Base-by-base conservation (phyloP, 2,888 invertebrate genomes). In the Hyalella azteca region DNA sequence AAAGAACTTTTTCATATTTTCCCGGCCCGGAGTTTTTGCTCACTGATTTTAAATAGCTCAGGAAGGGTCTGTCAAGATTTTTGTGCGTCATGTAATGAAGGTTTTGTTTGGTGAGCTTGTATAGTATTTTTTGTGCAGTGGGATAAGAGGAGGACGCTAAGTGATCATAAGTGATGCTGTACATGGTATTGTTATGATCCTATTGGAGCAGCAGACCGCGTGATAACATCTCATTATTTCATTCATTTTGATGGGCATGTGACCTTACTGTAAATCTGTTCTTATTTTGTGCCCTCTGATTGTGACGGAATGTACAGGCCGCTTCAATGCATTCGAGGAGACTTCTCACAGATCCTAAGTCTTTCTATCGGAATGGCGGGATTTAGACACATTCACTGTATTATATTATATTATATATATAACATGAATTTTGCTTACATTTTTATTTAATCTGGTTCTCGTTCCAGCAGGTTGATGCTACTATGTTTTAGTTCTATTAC, bases 1-100 rank as follows among this genome's bases (percentile, higher is more conserved):
- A 66, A 36, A 39, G 66, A 39, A 66, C 66, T 66, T 66, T 66
- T 66, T 66, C 32, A 7, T 66, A 66, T 66, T 29, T 66, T 54
- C 36, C 66, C 66, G 66, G 66, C 66, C 66, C 36, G 36, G 66
- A 66, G 66, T 66, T 66, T 66, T 66, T 66, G 66, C 66, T 32
- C 66, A 36, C 66, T 36, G 19, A 36, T 66, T 66, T 15, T 36
- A 66, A 66, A 66, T 36, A 39, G 39, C 66, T 66, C 29, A 29
- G 66, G 66, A 66, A 66, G 66, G 66, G 66, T 36, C 66, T 36
- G 66, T 66, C 66, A 32, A 39, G n/a, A 66, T 66, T 66, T 66
- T 66, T 66, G 3, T 29, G 66, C 36, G 36, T 66, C 66, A n/a
- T 32, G 36, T 66, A 66, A 66, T 66, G 66, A 66, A 66, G 66